phyloP scores from a whole-genome alignment of 2,113 vertebrate genomes.

The Echinops telfairi region DNA sequence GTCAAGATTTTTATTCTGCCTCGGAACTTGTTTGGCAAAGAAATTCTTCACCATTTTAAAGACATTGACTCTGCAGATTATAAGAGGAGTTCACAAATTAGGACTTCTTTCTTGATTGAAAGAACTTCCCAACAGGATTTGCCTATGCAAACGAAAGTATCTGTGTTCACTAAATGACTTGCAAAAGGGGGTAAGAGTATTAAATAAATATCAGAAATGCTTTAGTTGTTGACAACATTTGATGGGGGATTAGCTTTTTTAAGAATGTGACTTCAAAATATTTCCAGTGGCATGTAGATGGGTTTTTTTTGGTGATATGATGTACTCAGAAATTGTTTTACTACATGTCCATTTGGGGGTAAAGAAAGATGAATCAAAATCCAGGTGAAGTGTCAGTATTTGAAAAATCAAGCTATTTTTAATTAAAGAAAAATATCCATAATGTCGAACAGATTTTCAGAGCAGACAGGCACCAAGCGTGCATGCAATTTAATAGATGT shows the following conservation, averaged over 20 bases:
- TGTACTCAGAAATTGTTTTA: slow-evolving; percentile 11
- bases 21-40: slow-evolving; percentile 81
- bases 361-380: slow-evolving; percentile 5
- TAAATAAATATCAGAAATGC: slow-evolving; percentile 35
- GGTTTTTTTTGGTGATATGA: slow-evolving; percentile 33
- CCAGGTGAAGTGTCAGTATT: slow-evolving; percentile 7
- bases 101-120: slow-evolving; percentile 56
- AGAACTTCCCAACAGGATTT: slow-evolving; percentile 42
- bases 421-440: not conserved
- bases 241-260: not conserved
- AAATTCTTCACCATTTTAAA: slow-evolving; percentile 76
- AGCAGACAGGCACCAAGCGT: not conserved
- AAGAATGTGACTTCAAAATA: not conserved
- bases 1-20: slow-evolving; percentile 80
- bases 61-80: slow-evolving; percentile 81
- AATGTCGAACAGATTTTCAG: not conserved
- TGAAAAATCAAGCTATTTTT: slow-evolving; percentile 15
- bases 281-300: not conserved
- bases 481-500: slow-evolving; percentile 16
- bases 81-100: slow-evolving; percentile 61
- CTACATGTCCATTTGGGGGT: not conserved
- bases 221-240: not conserved
- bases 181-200: not conserved
- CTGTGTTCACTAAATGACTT: slow-evolving; percentile 48
- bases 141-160: slow-evolving; percentile 37